Evolutionary conservation across 2,113 vertebrate species (phyloP), one percentile per base, ranked within the genome.

Genomic region (Junco hyemalis): DNA sequence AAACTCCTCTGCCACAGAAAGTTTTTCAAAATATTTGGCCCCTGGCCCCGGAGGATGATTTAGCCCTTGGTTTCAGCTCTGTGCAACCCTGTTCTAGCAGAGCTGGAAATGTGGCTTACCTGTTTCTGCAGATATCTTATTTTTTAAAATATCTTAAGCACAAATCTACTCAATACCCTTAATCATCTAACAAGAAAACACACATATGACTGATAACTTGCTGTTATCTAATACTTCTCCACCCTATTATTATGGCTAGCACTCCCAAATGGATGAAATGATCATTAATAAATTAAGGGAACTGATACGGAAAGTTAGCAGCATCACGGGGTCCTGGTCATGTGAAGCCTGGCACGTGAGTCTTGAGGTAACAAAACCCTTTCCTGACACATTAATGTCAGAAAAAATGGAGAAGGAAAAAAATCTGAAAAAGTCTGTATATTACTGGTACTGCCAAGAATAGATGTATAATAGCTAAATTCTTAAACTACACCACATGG

Each of bases 231-330:
- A n/a, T 47, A 86, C 2, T 93, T 79, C 47, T 86, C 85, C 50
- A 86, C 87, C 95, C 91, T 94, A 28, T 92, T 64, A 95, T 96
- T 96, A 92, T 65, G 84, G 88, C 57, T 81, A 92, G 85, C 87
- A 90, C 87, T 95, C 90, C 93, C 91, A 86, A 90, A 91, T 63
- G 29, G 48, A 82, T 78, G 47, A 71, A 69, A 85, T 26, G 25
- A 80, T 81, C 42, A 65, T 77, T 69, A 88, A 77, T 72, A 88
- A 82, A 54, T 76, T 38, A 61, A 59, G 47, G 8, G n/a, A 91
- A 40, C 36, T 33, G 22, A 70, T 48, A 70, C 0, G 4, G 31
- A 70, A 91, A 70, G 6, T 47, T 61, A 64, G n/a, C 29, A 77
- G 65, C 26, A 70, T 38, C 23, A 35, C 54, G 23, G 24, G 31